Evolutionary conservation across 2,113 vertebrate species (phyloP).

Genomic region (Cricetomys ansorgei): DNA sequence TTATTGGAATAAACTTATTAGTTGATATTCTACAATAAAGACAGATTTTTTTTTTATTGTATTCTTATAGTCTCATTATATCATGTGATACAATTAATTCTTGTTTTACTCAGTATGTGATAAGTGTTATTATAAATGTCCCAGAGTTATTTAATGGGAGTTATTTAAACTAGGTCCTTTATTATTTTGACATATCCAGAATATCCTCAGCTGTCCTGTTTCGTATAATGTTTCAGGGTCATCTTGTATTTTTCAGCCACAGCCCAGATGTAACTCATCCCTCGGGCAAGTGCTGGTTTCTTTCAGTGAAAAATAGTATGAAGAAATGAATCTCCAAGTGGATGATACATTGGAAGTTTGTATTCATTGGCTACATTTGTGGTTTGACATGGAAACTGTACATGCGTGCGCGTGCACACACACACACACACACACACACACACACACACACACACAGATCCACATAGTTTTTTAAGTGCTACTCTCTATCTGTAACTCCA

Average conservation of each 20-base stretch:
- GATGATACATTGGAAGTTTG: not conserved
- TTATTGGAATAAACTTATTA: not conserved
- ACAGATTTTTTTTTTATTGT: not conserved
- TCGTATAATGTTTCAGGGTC: not conserved
- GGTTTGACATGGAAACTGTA: not conserved
- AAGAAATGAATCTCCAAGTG: not conserved
- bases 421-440: not conserved
- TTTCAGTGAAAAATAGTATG: not conserved
- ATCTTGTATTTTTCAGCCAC: not conserved
- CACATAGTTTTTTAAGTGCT: not conserved
- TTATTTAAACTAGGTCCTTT: not conserved
- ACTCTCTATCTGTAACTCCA: not conserved
- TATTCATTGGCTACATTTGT: accelerated
- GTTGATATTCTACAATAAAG: not conserved
- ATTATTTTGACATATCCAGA: not conserved
- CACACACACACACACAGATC: not conserved
- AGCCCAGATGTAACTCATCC: not conserved
- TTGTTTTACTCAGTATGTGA: not conserved
- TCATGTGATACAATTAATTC: not conserved
- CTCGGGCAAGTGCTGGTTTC: not conserved
- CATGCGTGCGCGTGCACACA: no score
- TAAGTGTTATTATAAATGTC: not conserved
- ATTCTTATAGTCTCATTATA: not conserved
- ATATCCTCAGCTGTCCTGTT: not conserved
- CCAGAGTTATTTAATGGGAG: not conserved